Evolutionary conservation across 1,140 invertebrate genomes (phyloP), one percentile per base, ranked within the genome.

Genomic region (Macrostomum lignano): DNA sequence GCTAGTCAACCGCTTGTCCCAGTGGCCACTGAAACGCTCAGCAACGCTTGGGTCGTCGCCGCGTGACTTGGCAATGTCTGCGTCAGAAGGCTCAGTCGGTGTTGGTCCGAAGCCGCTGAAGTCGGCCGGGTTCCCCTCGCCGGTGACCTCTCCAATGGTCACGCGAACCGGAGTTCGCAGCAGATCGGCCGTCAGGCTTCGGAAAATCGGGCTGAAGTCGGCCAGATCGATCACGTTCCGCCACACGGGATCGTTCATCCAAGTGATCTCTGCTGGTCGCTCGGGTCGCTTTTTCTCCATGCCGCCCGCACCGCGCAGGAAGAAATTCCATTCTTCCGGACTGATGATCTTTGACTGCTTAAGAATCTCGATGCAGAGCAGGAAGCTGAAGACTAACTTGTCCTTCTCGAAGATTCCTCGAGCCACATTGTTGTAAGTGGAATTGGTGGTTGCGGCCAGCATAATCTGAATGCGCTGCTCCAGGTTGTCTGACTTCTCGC

Each of bases 361-460:
- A 45, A 70, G 64, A 38, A 81, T 70, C 3, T 71, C 69, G 13
- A 68, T 55, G 43, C 73, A 74, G 6, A 79, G 50, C 55, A 82
- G 65, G 41, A 81, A 76, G 44, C 52, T 54, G 40, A 56, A 60
- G 0, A 56, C 48, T 0, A 58, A 39, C 31, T 59, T 60, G 37
- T 60, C 52, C 37, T 55, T 55, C 39, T 59, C 57, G 46, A 59
- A 60, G 26, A 60, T 42, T 32, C 47, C 57, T 40, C 52, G 46
- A n/a, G 53, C 49, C 9, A 60, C 52, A 40, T 60, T 59, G 17
- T 49, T 49, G 39, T 59, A 60, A 21, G 54, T 44, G 25, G 72
- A 73, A 10, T 46, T 44, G 1, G 59, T 67, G 30, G 70, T 55
- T 30, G 46, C 42, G 7, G 42, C 37, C 11, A 56, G 39, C 36